Base-by-base conservation (phyloP, 2,113 vertebrate genomes). In the Pimephales promelas region DNA sequence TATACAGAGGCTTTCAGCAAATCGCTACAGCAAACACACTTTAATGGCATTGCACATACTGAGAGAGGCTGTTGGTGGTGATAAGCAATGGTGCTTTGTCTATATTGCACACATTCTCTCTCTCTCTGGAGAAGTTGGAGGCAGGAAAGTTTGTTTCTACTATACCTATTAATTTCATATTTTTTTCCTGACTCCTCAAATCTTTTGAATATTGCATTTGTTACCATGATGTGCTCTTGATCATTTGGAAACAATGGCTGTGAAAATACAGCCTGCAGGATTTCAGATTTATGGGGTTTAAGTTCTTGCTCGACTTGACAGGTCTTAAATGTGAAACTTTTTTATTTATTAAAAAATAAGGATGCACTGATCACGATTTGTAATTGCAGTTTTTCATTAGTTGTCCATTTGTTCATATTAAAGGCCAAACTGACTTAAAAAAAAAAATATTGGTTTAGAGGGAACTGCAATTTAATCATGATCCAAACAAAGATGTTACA, bases 11-110 rank as follows among this genome's bases (percentile, higher is more conserved):
- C 61, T 66, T 70, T 68, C 57, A 31, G 56, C 28, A 66, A 76
- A 77, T 74, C 77, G 22, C 59, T 64, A 56, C 71, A 68, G 80
- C 74, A 82, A 85, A 85, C 61, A 75, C 47, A 81, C 71, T 76
- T 81, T 43, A 79, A 66, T 79, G 71, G 79, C 59, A 49, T 49
- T 76, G 62, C 61, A 81, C 47, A 81, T 76, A 57, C 62, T 64
- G 36, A 68, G 84, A 75, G 70, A 71, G 47, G 84, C 78, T 81
- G 79, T 81, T 72, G 79, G 71, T 81, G 61, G 57, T 81, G 84
- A 85, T 85, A 82, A 82, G 84, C 71, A 76, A 76, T 76, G 47
- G 16, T 20, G n/a, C 40, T 56, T 49, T 18, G 56, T 31, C 85
- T 83, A 49, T 83, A 24, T 83, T 10, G 18, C 31, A 1, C 36